These are phyloP conservation scores for Odocoileus virginianus DNA, from an alignment of 2,113 vertebrate genomes.

Conservation along the genomic window DNA sequence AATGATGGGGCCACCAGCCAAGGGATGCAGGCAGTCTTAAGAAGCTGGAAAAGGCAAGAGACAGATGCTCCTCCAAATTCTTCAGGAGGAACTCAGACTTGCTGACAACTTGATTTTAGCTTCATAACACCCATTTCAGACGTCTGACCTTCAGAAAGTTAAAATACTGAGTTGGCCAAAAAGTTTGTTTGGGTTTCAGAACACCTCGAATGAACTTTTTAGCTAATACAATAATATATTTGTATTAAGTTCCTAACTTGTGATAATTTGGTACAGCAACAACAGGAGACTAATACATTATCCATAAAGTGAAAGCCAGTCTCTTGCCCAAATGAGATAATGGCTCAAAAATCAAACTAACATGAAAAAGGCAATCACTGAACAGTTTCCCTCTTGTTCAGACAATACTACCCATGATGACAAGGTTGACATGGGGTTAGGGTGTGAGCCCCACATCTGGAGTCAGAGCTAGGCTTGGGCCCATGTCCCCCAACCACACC, in stretches of 20 bases:
- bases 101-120: background rate
- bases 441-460: background rate
- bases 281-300: background rate
- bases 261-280: background rate
- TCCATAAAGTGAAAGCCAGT: background rate
- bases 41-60: background rate
- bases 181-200: background rate
- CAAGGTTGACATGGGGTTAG: background rate
- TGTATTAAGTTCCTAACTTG: background rate
- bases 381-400: background rate
- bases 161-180: background rate
- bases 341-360: background rate
- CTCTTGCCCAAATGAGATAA: background rate
- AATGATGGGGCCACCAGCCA: background rate
- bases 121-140: background rate
- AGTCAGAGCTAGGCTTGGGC: background rate
- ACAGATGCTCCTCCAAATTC: background rate
- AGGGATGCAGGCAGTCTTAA: background rate
- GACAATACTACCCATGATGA: accelerated
- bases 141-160: background rate
- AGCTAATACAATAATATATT: background rate
- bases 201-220: background rate
- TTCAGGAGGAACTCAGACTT: background rate
- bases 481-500: accelerated
- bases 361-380: background rate